phyloP scores from a whole-genome alignment of 1,140 invertebrate species.

The Diabrotica virgifera region DNA sequence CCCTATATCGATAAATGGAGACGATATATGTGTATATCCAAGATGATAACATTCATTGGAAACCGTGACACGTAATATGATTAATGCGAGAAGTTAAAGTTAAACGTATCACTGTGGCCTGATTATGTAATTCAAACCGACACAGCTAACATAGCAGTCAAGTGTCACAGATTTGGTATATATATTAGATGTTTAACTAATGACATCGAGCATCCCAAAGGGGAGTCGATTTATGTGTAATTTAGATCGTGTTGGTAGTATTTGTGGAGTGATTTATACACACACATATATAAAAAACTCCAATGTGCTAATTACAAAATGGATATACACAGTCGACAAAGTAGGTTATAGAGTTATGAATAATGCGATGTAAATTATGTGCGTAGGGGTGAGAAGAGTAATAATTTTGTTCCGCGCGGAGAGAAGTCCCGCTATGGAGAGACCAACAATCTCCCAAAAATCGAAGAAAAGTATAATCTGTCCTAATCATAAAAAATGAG shows the following conservation, averaged over 20 bases:
- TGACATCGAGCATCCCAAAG: neutral
- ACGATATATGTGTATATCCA: neutral
- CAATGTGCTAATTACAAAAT: neutral
- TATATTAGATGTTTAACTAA: slow-evolving; percentile 3
- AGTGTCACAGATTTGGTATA: neutral
- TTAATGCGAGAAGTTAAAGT: slow-evolving; percentile 2
- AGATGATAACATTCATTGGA: slow-evolving; percentile 2
- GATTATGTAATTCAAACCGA: slow-evolving; percentile 2
- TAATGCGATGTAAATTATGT: too few species aligned
- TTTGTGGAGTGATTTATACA: neutral
- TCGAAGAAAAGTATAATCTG: too few species aligned
- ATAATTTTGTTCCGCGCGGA: too few species aligned
- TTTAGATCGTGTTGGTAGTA: neutral
- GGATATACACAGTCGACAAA: neutral
- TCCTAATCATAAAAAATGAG: too few species aligned
- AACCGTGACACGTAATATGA: neutral
- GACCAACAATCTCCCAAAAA: too few species aligned
- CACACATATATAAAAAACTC: neutral
- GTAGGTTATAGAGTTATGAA: too few species aligned
- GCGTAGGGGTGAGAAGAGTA: too few species aligned
- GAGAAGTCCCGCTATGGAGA: too few species aligned
- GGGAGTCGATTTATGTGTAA: neutral
- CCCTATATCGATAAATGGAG: too few species aligned
- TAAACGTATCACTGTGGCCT: neutral
- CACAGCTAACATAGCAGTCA: slow-evolving; percentile 1